Percentiles rank a stretch among this genome's conserved stretches.
Evolutionary conservation across 1,140 invertebrate species (phyloP).

Genomic region (Trichonephila clavipes): DNA sequence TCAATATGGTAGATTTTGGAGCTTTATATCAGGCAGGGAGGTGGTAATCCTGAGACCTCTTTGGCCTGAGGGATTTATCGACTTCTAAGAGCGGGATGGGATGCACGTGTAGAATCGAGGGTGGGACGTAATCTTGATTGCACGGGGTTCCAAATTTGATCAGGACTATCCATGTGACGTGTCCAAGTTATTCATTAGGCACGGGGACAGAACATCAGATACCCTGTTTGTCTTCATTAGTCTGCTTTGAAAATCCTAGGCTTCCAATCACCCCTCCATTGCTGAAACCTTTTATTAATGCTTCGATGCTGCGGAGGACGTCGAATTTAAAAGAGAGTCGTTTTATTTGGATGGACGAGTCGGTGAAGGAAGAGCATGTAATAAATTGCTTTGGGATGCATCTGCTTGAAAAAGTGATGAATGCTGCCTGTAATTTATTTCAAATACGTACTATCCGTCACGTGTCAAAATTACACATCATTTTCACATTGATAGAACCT

Average conservation of each 20-base stretch:
- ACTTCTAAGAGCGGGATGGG: neutral
- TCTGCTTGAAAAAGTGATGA: neutral
- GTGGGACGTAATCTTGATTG: slow-evolving; percentile 58
- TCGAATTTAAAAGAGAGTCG: neutral
- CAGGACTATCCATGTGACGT: slow-evolving; percentile 62
- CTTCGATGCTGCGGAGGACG: neutral
- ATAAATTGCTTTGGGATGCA: neutral
- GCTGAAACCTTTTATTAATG: slow-evolving; percentile 23
- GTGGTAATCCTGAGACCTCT: slow-evolving; percentile 45
- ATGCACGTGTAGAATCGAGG: slow-evolving; percentile 36
- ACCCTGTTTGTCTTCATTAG: slow-evolving; percentile 74
- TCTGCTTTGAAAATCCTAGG: slow-evolving; percentile 29
- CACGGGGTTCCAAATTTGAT: slow-evolving; percentile 73
- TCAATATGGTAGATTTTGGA: neutral
- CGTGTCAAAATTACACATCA: neutral
- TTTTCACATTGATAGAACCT: neutral
- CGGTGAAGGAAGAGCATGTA: neutral
- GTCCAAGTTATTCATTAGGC: slow-evolving; percentile 74
- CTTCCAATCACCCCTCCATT: neutral
- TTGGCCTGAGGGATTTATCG: slow-evolving; percentile 24
- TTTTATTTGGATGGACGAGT: slow-evolving; percentile 24
- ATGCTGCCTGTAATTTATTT: neutral
- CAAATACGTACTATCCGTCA: neutral
- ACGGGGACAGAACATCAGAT: slow-evolving; percentile 62
- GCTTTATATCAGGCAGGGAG: neutral